Evolutionary conservation across 1,140 invertebrate genomes (phyloP), one percentile per base, ranked within the genome.

Genomic region (Drosophila orena): DNA sequence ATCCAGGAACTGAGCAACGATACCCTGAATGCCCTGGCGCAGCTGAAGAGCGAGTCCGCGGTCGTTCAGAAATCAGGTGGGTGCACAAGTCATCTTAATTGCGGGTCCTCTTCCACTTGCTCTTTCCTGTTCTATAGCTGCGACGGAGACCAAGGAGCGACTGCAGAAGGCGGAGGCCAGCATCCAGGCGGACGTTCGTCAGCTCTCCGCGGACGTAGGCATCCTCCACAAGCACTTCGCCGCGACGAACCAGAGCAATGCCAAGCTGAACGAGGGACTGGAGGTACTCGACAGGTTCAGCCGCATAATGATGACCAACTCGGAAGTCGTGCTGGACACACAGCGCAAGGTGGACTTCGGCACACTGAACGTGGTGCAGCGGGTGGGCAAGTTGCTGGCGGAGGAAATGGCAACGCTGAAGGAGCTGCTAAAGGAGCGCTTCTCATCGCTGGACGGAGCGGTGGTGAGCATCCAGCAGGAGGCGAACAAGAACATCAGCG

Each of bases 311-410:
- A 93, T 97, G 37, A 95, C 97, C 90, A 97, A 97, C 58, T 96
- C 96, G 0, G 97, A 98, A 93, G 95, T 96, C 79, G 96, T 97
- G 4, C 91, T 97, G 76, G 96, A 97, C 46, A 97, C 95, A 0
- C 97, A 97, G 91, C 95, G 96, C 62, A 94, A 96, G 17, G 94
- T 98, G 1, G 97, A 98, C 80, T 97, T 97, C 74, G 96, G 96
- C 0, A 95, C 97, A 1, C 95, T 97, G 81, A 96, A 97, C 91
- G 96, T 97, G 75, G 93, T 97, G n/a, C 90, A 95, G n/a, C 96
- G 97, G 91, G 93, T 98, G 22, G 94, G 94, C 4, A 95, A 96
- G 47, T 84, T 96, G 5, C 93, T 97, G 2, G 95, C 95, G 86
- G 93, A 93, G 10, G 95, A 96, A 80, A 93, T 95, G 5, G 94